Conservation (phyloP, 2,888 invertebrate genomes). For the Temnothorax unifasciatus region DNA sequence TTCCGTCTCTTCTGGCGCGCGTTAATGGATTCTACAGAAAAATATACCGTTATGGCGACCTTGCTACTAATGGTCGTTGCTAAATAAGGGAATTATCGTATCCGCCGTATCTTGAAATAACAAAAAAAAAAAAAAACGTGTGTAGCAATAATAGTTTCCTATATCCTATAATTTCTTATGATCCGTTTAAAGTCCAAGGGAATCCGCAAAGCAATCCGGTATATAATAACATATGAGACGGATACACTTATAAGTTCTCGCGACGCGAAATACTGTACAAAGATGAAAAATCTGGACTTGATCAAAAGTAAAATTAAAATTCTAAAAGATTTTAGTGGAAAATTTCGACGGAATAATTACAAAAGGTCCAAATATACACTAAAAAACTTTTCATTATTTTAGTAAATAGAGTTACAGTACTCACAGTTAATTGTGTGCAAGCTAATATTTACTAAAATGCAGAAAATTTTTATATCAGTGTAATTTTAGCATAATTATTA, state of each 20-base stretch:
- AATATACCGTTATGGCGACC: slow-evolving; percentile 39
- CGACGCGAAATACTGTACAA: not conserved
- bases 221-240: not conserved
- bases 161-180: not conserved
- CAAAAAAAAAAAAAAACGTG: not conserved
- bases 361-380: not conserved
- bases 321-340: not conserved
- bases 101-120: not conserved
- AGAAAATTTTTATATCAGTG: no score
- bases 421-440: no score
- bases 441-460: no score
- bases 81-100: slow-evolving; percentile 17
- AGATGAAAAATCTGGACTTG: not conserved
- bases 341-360: not conserved
- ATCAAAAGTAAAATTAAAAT: not conserved
- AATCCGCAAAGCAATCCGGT: not conserved
- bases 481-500: not conserved
- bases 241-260: not conserved
- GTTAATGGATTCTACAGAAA: slow-evolving; percentile 25
- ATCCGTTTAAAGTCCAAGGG: slow-evolving; percentile 20
- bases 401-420: no score
- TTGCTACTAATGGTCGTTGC: slow-evolving; percentile 28
- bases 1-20: not conserved
- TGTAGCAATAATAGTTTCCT: not conserved
- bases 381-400: no score